These are phyloP conservation scores for Cynaeus angustus DNA, from an alignment of 2,888 invertebrate genomes.

Conservation along the genomic window DNA sequence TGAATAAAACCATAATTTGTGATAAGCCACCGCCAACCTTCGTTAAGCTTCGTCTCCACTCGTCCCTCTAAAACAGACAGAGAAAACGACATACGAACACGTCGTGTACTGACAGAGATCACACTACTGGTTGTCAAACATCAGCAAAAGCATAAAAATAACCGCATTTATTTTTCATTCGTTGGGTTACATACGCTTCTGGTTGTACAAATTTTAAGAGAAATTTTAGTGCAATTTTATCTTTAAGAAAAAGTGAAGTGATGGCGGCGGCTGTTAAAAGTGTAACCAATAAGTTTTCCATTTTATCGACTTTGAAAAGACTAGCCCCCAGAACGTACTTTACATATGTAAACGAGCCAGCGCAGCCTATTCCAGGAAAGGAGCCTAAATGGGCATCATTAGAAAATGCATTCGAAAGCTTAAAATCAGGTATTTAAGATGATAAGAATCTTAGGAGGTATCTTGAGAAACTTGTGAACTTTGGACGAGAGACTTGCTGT, in stretches of 20 bases:
- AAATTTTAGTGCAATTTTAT: constrained; percentile 20
- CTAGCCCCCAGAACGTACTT: constrained; percentile 77
- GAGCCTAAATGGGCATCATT: constrained; percentile 83
- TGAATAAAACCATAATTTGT: no score
- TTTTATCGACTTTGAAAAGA: constrained; percentile 43
- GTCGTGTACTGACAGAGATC: constrained; percentile 3
- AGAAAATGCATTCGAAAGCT: constrained; percentile 84
- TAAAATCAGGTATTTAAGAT: constrained; percentile 82
- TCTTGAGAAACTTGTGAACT: constrained; percentile 23
- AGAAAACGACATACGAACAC: neutral
- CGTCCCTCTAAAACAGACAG: constrained; percentile 8
- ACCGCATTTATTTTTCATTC: constrained; percentile 31
- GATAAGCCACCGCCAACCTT: neutral
- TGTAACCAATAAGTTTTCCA: constrained; percentile 30
- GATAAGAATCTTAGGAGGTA: neutral
- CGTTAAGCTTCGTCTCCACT: neutral
- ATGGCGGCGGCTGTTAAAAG: constrained; percentile 64
- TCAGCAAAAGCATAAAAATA: constrained; percentile 35
- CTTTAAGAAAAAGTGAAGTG: constrained; percentile 4
- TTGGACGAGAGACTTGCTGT: constrained; percentile 25
- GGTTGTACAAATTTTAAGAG: constrained; percentile 6
- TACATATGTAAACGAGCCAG: constrained; percentile 86
- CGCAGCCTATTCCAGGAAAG: constrained; percentile 84
- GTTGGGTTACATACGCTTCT: constrained; percentile 7
- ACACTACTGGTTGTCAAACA: constrained; percentile 35